Conservation (phyloP, 2,888 invertebrate genomes). For the Tetanocera ferruginea region DNA sequence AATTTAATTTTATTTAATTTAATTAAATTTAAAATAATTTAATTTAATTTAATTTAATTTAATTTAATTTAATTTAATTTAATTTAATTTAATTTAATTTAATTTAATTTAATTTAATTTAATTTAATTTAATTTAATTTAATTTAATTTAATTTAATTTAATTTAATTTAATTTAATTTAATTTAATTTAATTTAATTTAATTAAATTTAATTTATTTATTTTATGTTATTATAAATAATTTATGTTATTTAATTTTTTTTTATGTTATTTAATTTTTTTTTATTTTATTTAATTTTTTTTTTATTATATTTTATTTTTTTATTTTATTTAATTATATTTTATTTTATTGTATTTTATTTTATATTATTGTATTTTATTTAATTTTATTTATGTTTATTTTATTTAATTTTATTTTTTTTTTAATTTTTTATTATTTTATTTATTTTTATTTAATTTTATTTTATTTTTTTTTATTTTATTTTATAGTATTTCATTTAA, state of each 20-base stretch:
- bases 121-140: not conserved
- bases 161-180: not conserved
- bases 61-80: not conserved
- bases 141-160: not conserved
- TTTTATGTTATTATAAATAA: not conserved
- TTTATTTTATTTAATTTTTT: not conserved
- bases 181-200: not conserved
- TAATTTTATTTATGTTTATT: not conserved
- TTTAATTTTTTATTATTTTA: not conserved
- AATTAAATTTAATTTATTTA: not conserved
- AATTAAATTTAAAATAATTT: not conserved
- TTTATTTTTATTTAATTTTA: not conserved
- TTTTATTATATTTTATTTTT: not conserved
- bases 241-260: not conserved
- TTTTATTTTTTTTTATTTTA: not conserved
- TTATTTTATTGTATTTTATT: no score
- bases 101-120: not conserved
- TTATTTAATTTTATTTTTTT: not conserved
- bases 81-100: not conserved
- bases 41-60: not conserved
- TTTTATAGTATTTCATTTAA: not conserved
- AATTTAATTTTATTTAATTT: not conserved
- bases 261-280: no score
- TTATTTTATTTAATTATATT: not conserved
- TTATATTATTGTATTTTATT: no score